Conservation (phyloP, 2,888 invertebrate genomes). For the Leptopilina myrica region DNA sequence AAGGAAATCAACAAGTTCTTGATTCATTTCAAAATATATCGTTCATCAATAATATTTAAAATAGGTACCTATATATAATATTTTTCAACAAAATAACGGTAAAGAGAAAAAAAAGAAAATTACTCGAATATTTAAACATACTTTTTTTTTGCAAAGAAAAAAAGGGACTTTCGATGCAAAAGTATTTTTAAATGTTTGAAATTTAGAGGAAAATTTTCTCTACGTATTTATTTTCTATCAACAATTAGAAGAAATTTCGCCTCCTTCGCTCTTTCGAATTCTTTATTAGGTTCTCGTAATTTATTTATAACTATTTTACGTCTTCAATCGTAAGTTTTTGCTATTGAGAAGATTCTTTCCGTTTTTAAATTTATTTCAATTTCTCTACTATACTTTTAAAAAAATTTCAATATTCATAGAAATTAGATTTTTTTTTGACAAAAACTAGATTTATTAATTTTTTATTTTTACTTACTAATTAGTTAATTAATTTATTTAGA, state of each 20-base stretch:
- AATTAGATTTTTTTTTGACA: neutral
- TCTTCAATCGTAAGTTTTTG: neutral
- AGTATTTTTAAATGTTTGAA: too few relatives aligned
- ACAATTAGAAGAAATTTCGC: too few relatives aligned
- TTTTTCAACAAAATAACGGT: neutral
- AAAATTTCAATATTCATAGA: neutral
- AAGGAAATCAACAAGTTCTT: constrained; percentile 75
- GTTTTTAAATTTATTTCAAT: neutral
- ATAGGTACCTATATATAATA: neutral
- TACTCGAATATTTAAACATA: too few relatives aligned
- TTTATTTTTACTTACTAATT: too few relatives aligned
- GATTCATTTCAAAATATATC: constrained; percentile 9
- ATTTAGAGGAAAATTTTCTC: too few relatives aligned
- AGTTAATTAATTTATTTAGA: too few relatives aligned
- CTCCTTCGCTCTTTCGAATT: neutral
- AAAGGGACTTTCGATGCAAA: too few relatives aligned
- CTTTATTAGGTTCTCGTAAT: neutral
- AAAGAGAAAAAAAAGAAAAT: neutral
- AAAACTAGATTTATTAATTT: too few relatives aligned
- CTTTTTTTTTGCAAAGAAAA: too few relatives aligned
- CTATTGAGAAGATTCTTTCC: neutral
- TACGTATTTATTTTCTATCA: too few relatives aligned
- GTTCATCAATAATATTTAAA: neutral
- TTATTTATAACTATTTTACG: neutral
- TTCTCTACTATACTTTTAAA: neutral